Percentiles rank a stretch among this genome's conserved stretches.
Evolutionary conservation across 1,140 invertebrate genomes (phyloP).

Genomic region (Bombus sibiricus): DNA sequence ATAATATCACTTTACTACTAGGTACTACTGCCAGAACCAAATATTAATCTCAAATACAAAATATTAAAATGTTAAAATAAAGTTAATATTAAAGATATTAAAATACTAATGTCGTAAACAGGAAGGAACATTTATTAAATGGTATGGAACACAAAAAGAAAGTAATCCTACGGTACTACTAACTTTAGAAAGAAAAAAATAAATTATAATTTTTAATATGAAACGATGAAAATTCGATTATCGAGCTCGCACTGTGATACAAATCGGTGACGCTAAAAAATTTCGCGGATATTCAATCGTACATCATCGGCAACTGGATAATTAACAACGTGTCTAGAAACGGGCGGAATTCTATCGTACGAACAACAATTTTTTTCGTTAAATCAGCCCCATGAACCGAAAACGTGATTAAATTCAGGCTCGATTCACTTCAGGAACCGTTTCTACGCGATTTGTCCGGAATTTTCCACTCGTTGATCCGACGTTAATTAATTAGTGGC

Average conservation of each 20-base stretch:
- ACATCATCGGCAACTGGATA: background rate
- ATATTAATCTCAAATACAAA: background rate
- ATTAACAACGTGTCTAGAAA: background rate
- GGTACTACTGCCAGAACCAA: background rate
- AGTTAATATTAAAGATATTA: background rate
- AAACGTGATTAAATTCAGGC: conserved; percentile 15
- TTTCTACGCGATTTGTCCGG: conserved; percentile 7
- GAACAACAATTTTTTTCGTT: conserved; percentile 10
- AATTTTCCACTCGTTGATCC: background rate
- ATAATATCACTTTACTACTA: background rate
- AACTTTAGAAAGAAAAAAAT: background rate
- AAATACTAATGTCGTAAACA: background rate
- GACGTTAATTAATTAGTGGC: conserved; percentile 14
- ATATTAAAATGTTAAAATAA: background rate
- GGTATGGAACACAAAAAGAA: background rate
- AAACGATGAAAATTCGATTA: background rate
- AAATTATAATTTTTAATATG: background rate
- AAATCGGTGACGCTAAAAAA: background rate
- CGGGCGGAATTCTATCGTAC: background rate
- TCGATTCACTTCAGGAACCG: background rate
- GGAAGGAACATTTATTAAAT: background rate
- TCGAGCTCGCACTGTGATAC: background rate
- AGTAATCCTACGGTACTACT: background rate
- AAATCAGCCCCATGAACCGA: conserved; percentile 2
- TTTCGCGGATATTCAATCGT: background rate